Percentiles rank a stretch among this genome's conserved stretches.
Evolutionary conservation across 92 coral and sea anemone species (phyloP).

Genomic region (Paragorgia papillata): DNA sequence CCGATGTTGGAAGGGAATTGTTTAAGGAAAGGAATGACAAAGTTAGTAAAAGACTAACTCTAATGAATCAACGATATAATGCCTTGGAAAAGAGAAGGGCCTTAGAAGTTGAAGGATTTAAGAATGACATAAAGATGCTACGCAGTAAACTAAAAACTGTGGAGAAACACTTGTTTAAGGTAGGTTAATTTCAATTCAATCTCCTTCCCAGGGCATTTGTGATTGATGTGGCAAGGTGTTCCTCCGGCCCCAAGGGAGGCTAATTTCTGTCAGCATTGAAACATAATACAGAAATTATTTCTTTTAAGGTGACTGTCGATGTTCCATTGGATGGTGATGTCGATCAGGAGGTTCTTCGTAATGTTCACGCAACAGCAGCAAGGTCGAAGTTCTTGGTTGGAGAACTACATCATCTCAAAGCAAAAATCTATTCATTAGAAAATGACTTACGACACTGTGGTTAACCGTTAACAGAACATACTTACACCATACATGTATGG

Average conservation of each 20-base stretch:
- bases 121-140: conserved; percentile 89
- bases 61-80: conserved; percentile 93
- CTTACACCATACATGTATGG: too few species aligned
- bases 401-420: conserved; percentile 93
- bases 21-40: conserved; percentile 94
- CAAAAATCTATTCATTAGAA: conserved; percentile 94
- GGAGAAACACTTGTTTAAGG: conserved; percentile 95
- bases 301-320: conserved; percentile 80
- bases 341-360: conserved; percentile 80
- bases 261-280: too few species aligned
- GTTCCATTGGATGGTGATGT: conserved; percentile 82
- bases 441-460: conserved; percentile 91
- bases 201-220: too few species aligned
- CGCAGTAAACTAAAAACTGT: conserved; percentile 88
- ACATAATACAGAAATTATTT: background rate
- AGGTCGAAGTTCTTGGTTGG: conserved; percentile 94
- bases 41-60: conserved; percentile 77
- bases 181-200: too few species aligned
- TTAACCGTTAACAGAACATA: conserved; percentile 3
- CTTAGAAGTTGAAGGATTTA: conserved; percentile 95
- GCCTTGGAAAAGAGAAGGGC: conserved; percentile 89
- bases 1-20: conserved; percentile 94
- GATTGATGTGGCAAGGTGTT: too few species aligned
- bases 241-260: too few species aligned
- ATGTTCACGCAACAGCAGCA: conserved; percentile 91